Evolutionary conservation across 2,113 vertebrate species (phyloP).

Genomic region (Lipophrys pholis): DNA sequence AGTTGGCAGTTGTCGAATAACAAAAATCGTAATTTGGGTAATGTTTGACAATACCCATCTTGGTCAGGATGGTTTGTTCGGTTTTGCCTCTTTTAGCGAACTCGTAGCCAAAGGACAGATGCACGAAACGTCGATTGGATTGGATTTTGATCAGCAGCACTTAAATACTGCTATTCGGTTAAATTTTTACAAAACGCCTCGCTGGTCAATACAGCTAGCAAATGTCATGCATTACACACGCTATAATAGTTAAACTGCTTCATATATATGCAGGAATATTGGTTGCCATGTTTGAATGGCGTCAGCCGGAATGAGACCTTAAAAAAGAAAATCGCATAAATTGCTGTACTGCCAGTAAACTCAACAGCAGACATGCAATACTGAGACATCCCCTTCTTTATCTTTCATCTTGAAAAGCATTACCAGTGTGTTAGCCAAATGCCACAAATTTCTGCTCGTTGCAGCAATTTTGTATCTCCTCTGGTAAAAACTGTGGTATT

Average conservation of each 20-base stretch:
- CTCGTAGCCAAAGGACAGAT: not conserved
- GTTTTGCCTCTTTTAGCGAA: not conserved
- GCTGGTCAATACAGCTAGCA: not conserved
- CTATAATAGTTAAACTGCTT: not conserved
- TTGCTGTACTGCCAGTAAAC: not conserved
- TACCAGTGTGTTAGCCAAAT: slow-evolving; percentile 32
- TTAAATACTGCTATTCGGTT: not conserved
- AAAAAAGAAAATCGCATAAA: too few relatives aligned
- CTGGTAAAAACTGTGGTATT: slow-evolving; percentile 56
- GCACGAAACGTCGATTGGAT: not conserved
- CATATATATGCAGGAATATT: not conserved
- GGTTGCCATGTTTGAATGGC: not conserved
- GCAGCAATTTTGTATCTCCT: slow-evolving; percentile 53
- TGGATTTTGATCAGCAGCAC: not conserved
- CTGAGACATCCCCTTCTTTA: slow-evolving; percentile 21
- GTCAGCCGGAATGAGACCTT: too few relatives aligned
- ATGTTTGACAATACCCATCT: not conserved
- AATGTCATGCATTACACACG: not conserved
- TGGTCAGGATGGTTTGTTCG: not conserved
- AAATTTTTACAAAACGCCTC: too few relatives aligned
- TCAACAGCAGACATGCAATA: slow-evolving; percentile 6
- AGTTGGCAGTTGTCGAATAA: too few relatives aligned
- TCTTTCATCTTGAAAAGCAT: slow-evolving; percentile 43
- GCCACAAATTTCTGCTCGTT: slow-evolving; percentile 52
- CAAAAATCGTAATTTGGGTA: not conserved